Evolutionary conservation across 2,888 invertebrate genomes (phyloP).

Genomic region (Lithophane leautieri): DNA sequence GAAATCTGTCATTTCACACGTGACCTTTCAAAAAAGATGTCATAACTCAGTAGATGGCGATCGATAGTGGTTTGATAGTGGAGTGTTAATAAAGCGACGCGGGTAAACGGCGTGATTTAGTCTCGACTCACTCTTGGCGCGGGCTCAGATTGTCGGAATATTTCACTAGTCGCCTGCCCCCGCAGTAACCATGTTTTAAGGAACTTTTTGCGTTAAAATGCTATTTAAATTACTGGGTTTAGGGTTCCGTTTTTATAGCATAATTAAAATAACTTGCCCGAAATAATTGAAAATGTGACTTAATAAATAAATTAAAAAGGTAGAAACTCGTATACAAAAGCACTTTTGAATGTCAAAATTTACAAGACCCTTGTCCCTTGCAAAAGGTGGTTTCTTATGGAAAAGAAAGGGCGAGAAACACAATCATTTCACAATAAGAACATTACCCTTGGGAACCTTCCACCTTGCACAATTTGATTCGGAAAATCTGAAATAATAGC

Average conservation of each 20-base stretch:
- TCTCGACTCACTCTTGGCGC: conserved; percentile 60
- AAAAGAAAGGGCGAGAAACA: background rate
- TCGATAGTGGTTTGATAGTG: conserved; percentile 40
- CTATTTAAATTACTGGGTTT: conserved; percentile 46
- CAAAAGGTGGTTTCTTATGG: background rate
- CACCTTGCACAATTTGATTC: background rate
- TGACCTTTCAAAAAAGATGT: conserved; percentile 4
- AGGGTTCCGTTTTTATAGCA: conserved; percentile 12
- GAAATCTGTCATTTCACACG: conserved; percentile 9
- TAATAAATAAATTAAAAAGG: background rate
- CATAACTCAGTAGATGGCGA: conserved; percentile 24
- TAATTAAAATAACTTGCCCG: background rate
- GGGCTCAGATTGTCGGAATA: conserved; percentile 56
- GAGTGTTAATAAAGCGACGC: conserved; percentile 37
- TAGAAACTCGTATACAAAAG: background rate
- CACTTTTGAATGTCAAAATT: background rate
- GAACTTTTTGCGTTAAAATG: conserved; percentile 55
- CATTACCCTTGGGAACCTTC: background rate
- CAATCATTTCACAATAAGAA: background rate
- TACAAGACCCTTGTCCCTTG: background rate
- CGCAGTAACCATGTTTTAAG: conserved; percentile 37
- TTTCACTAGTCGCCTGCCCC: conserved; percentile 49
- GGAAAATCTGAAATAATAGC: background rate
- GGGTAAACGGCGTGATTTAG: conserved; percentile 44
- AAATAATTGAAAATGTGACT: background rate